Percentiles rank a stretch among this genome's conserved stretches.
Evolutionary conservation across 2,888 invertebrate species (phyloP).

Genomic region (Quadroppia sp.): DNA sequence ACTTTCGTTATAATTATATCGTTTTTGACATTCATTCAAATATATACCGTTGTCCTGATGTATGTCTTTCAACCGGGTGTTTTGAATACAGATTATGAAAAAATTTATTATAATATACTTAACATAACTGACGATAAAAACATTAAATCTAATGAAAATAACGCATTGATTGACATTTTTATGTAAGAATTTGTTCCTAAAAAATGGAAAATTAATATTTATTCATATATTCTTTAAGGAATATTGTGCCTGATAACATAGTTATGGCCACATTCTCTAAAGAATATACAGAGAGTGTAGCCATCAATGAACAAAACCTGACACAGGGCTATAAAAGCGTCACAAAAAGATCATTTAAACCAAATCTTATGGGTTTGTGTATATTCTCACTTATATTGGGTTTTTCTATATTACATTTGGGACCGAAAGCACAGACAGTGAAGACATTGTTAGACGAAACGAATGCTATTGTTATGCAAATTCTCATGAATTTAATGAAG

Average conservation of each 20-base stretch:
- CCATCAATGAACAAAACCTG: slow-evolving; percentile 12
- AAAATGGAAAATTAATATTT: background rate
- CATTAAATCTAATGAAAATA: slow-evolving; percentile 2
- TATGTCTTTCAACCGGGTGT: slow-evolving; percentile 30
- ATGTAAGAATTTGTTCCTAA: background rate
- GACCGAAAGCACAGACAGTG: background rate
- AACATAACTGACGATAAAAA: background rate
- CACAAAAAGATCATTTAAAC: background rate
- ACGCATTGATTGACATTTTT: background rate
- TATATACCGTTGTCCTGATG: slow-evolving; percentile 8
- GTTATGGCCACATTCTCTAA: slow-evolving; percentile 21
- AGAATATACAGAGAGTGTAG: slow-evolving; percentile 9
- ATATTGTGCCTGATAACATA: slow-evolving; percentile 39
- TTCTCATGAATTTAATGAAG: background rate
- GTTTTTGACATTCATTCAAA: background rate
- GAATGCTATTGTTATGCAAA: slow-evolving; percentile 22
- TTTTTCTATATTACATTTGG: slow-evolving; percentile 13
- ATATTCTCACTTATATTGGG: slow-evolving; percentile 32
- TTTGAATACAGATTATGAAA: background rate
- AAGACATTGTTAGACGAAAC: slow-evolving; percentile 15
- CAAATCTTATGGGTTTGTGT: slow-evolving; percentile 40
- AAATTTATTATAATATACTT: background rate
- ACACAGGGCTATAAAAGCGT: slow-evolving; percentile 9
- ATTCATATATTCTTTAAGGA: slow-evolving; percentile 12
- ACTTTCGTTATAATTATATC: slow-evolving; percentile 4